These are phyloP conservation scores for Pteria penguin DNA, from an alignment of 2,888 invertebrate genomes.

Conservation along the genomic window DNA sequence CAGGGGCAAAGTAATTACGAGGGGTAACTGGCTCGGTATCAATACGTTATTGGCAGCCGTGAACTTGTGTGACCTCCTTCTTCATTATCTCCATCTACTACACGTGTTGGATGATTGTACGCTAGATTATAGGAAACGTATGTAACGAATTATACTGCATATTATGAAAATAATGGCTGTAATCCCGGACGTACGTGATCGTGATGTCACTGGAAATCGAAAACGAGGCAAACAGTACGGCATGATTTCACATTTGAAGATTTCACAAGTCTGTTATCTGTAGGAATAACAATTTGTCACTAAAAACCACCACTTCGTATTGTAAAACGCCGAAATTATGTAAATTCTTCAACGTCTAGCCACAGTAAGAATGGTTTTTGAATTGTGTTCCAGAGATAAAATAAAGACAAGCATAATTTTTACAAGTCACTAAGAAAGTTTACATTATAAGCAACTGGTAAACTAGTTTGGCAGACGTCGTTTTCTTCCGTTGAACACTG, in stretches of 20 bases:
- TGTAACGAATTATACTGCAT: background rate
- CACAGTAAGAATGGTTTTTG: background rate
- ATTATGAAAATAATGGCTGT: background rate
- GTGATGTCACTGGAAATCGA: too few species aligned
- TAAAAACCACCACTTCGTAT: too few species aligned
- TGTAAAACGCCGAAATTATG: too few species aligned
- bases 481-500: background rate
- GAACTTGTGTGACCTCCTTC: background rate
- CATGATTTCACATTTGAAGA: too few species aligned
- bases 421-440: background rate
- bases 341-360: background rate
- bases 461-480: slow-evolving; percentile 2
- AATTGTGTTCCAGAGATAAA: background rate
- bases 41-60: background rate
- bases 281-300: too few species aligned
- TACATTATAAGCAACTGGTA: background rate
- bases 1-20: too few species aligned
- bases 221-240: too few species aligned
- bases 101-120: background rate
- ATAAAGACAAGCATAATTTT: background rate
- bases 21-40: too few species aligned
- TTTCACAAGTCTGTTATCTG: too few species aligned
- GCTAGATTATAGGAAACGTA: background rate
- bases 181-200: too few species aligned
- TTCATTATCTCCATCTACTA: background rate